phyloP scores from a whole-genome alignment of 2,888 invertebrate genomes.

The Phortica okadai region DNA sequence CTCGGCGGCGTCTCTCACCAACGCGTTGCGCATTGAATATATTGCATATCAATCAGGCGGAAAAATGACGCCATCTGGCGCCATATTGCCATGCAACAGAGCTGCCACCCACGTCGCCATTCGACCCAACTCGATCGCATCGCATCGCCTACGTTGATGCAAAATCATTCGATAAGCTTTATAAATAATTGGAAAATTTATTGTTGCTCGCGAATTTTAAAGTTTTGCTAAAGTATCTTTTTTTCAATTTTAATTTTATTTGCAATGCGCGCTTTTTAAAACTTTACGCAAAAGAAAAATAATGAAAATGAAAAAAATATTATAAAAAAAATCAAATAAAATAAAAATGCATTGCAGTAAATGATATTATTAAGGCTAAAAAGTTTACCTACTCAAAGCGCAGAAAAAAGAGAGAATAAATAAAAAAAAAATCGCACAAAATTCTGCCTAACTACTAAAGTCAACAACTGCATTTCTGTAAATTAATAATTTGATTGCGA shows the following conservation, averaged over 20 bases:
- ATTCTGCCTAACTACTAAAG: conserved; percentile 18
- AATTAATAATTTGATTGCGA: conserved; percentile 27
- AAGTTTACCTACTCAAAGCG: background rate
- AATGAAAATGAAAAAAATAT: background rate
- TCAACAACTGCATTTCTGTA: conserved; percentile 26
- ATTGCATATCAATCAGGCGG: conserved; percentile 48
- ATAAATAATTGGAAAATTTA: conserved; percentile 29
- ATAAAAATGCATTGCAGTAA: background rate
- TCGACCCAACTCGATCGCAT: background rate
- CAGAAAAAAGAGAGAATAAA: background rate
- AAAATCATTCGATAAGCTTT: conserved; percentile 16
- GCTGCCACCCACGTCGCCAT: conserved; percentile 26
- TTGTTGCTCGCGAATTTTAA: background rate
- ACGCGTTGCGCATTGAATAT: conserved; percentile 17
- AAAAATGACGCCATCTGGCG: conserved; percentile 54
- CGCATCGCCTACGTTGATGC: background rate
- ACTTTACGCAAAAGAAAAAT: background rate
- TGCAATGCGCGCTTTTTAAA: background rate
- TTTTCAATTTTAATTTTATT: background rate
- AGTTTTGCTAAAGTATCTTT: background rate
- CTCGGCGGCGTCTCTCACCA: conserved; percentile 19
- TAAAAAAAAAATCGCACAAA: conserved; percentile 3
- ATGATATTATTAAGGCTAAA: conserved; percentile 22
- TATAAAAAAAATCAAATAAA: background rate
- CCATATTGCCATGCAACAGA: conserved; percentile 61